phyloP scores from a whole-genome alignment of 2,113 vertebrate species.

The Meles meles region DNA sequence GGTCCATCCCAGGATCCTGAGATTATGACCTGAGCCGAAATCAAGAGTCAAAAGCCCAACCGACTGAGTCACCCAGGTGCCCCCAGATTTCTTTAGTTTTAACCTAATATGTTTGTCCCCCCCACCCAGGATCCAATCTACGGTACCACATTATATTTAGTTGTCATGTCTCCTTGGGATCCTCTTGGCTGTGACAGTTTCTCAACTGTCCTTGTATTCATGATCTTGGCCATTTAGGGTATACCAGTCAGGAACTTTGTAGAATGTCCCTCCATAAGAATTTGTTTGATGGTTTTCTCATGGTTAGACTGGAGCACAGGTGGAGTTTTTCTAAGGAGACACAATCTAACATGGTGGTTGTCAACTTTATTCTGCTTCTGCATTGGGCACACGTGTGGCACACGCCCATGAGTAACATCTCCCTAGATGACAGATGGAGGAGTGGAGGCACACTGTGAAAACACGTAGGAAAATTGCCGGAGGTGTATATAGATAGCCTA shows the following conservation, averaged over 20 bases:
- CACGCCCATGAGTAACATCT: not conserved
- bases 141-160: not conserved
- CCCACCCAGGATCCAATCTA: not conserved
- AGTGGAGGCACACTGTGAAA: too few species aligned
- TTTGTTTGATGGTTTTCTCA: not conserved
- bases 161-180: not conserved
- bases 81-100: not conserved
- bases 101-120: not conserved
- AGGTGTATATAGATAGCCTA: too few species aligned
- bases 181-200: not conserved
- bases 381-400: not conserved
- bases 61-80: not conserved
- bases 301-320: not conserved
- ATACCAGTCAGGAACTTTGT: not conserved
- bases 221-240: not conserved
- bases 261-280: not conserved
- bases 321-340: not conserved
- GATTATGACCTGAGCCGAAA: not conserved
- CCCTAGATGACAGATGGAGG: not conserved
- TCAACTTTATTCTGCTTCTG: not conserved
- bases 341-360: not conserved
- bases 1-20: not conserved
- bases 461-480: not conserved
- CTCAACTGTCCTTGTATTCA: not conserved
- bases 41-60: not conserved